Base-by-base conservation (phyloP, 2,113 vertebrate genomes). In the Helogale parvula region DNA sequence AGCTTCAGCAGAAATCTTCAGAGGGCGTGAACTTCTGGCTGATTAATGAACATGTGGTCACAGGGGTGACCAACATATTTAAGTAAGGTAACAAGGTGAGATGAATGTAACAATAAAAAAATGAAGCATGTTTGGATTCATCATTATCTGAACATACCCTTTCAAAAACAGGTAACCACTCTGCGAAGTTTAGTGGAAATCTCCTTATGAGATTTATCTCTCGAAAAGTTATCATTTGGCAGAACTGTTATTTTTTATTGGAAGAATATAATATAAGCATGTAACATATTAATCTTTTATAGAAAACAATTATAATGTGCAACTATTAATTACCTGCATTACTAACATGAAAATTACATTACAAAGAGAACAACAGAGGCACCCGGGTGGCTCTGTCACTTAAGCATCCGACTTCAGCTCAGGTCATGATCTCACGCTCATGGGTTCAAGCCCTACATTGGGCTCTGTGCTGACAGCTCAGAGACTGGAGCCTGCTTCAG, bases 251-350 rank as follows among this genome's bases (percentile, higher is more conserved):
- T 52, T 84, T 77, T 71, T 88, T 91, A 89, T 45, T 35, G 6
- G 82, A 94, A 93, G 25, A 87, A 83, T 84, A 94, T 68, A 88
- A 85, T 33, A 80, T 57, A 86, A 85, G 27, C 19, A 96, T 38
- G 19, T 77, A 74, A 96, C 52, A 79, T 63, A 79, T 63, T n/a
- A 63, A 93, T 29, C 88, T 96, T 57, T 87, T 35, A 21, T 25
- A 60, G 41, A 83, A 93, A 95, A 69, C 33, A 85, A 96, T 38
- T 74, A n/a, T 16, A 90, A 94, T 10, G 6, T 65, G 72, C 7
- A 93, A 54, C 45, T 84, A 76, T 27, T 41, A 63, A 68, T 52
- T 76, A 88, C 83, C 54, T 88, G 29, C 12, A 54, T 69, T 91
- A 92, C 54, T 69, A 81, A 60, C 38, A 84, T 69, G 57, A 88